A percentile compares a stretch with the other conserved stretches of the same genome.
Conservation (phyloP, 2,888 invertebrate species). For the Seira musarum region DNA sequence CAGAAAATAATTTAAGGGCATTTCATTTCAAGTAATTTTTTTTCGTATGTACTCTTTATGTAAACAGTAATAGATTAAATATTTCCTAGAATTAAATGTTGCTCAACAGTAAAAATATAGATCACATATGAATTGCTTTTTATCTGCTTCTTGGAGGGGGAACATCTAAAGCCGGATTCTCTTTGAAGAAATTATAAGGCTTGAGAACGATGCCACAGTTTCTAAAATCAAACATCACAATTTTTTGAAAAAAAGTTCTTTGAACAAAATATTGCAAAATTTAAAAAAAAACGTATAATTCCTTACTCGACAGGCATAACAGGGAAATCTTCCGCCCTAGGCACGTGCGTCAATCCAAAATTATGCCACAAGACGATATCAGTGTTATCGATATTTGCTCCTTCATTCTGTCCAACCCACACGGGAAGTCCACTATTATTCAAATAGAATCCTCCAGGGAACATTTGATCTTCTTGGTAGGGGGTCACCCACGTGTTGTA, state of each 20-base stretch:
- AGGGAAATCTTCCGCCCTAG: conserved; percentile 53
- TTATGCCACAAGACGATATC: conserved; percentile 62
- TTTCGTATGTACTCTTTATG: too few relatives aligned
- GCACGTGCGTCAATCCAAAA: conserved; percentile 58
- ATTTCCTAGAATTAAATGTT: too few relatives aligned
- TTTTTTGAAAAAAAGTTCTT: conserved; percentile 5
- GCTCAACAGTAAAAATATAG: too few relatives aligned
- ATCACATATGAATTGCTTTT: too few relatives aligned
- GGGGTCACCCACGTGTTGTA: conserved; percentile 59
- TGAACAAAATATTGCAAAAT: not conserved
- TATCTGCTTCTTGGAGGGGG: conserved; percentile 46
- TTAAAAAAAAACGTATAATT: not conserved
- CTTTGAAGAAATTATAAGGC: conserved; percentile 55
- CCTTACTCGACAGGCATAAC: conserved; percentile 62
- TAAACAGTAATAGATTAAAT: too few relatives aligned
- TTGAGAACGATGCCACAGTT: conserved; percentile 47
- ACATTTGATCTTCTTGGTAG: conserved; percentile 57
- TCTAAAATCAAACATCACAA: conserved; percentile 35
- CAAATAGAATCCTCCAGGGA: conserved; percentile 55
- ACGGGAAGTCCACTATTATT: conserved; percentile 56
- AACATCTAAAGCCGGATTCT: conserved; percentile 61
- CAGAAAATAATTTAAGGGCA: too few relatives aligned
- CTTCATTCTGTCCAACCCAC: conserved; percentile 47
- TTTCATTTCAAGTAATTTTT: too few relatives aligned
- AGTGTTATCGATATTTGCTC: conserved; percentile 38